Conservation (phyloP, 2,888 invertebrate genomes). For the Frankliniella intonsa region DNA sequence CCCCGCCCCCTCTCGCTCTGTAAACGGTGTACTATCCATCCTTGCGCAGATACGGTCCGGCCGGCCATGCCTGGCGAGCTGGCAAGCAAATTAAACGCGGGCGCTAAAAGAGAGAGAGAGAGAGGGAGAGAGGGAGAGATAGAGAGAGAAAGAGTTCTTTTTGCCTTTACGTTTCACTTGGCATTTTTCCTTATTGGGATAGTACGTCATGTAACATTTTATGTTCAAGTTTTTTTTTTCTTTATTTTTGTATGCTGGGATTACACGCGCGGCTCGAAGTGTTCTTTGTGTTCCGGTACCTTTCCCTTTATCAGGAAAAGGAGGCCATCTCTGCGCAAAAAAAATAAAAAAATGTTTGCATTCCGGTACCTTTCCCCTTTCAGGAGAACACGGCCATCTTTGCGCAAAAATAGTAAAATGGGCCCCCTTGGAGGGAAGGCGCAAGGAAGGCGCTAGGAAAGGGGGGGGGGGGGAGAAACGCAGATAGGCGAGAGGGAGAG, state of each 20-base stretch:
- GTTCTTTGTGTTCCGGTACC: too few relatives aligned
- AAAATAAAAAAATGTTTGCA: not conserved
- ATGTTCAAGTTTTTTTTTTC: not conserved
- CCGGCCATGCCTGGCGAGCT: not conserved
- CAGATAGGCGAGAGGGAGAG: not conserved
- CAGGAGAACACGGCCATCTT: not conserved
- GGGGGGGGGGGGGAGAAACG: not conserved
- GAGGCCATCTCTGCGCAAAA: not conserved
- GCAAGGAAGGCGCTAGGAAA: not conserved
- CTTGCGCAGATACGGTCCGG: not conserved
- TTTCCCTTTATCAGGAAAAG: not conserved
- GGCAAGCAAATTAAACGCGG: slow-evolving; percentile 11
- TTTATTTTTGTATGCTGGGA: not conserved
- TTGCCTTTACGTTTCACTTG: too few relatives aligned
- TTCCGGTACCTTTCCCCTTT: not conserved
- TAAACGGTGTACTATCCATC: slow-evolving; percentile 3
- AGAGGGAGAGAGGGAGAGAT: not conserved
- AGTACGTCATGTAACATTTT: not conserved
- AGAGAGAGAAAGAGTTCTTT: not conserved
- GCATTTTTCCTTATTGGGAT: too few relatives aligned
- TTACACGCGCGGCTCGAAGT: not conserved
- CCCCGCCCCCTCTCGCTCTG: not conserved
- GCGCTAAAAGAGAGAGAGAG: not conserved
- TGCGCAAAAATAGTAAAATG: not conserved
- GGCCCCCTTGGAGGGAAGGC: not conserved